Conservation (phyloP, 2,113 vertebrate genomes). For the Alaudala cheleensis region DNA sequence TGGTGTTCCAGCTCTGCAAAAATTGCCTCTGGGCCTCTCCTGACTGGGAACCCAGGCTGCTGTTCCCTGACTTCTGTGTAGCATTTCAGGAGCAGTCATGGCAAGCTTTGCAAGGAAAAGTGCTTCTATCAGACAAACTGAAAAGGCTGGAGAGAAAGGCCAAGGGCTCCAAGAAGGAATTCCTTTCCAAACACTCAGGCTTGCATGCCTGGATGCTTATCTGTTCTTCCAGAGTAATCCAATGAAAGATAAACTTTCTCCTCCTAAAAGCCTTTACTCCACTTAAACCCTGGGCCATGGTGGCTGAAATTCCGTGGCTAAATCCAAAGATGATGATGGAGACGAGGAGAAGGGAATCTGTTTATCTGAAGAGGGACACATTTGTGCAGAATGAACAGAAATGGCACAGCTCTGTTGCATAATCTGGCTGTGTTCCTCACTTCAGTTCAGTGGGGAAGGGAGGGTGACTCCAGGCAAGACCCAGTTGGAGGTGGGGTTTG, state of each 20-base stretch:
- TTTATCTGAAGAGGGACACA: background rate
- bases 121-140: background rate
- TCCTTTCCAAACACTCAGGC: background rate
- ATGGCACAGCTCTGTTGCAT: background rate
- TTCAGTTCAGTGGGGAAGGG: background rate
- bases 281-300: background rate
- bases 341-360: background rate
- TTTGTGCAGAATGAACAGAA: background rate
- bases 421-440: background rate
- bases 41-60: background rate
- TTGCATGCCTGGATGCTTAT: background rate
- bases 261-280: background rate
- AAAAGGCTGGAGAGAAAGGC: background rate
- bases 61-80: background rate
- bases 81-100: background rate
- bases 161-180: background rate
- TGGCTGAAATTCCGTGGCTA: background rate
- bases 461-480: background rate
- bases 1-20: background rate
- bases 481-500: background rate
- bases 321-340: background rate
- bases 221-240: background rate
- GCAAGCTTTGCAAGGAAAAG: background rate
- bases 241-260: conserved; percentile 23
- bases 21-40: background rate